Evolutionary conservation across 1,140 invertebrate genomes (phyloP), one percentile per base, ranked within the genome.

Genomic region (Trissolcus basalis): DNA sequence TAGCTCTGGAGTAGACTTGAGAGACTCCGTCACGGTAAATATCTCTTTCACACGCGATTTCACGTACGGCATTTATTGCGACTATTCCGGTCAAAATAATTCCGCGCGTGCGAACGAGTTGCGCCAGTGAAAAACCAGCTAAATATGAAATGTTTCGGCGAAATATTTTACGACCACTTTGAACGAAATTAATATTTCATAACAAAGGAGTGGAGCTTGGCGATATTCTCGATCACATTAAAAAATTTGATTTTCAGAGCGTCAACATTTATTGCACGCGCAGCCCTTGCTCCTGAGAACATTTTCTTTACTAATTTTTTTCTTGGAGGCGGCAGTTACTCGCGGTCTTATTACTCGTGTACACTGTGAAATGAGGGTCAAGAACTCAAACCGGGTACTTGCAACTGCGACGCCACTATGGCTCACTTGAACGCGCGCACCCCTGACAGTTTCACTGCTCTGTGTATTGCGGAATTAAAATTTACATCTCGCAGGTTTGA

Each of bases 221-320:
- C 58, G 19, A 35, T 55, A 54, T 44, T 54, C 45, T 39, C 39
- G 47, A 59, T 48, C 55, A 59, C 48, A 69, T 59, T 56, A 27
- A 27, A 27, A n/a, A 27, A 3, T 6, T 45, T 44, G 54, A 53
- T 10, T 14, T n/a, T n/a, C n/a, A n/a, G n/a, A n/a, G n/a, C n/a
- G 19, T 50, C 8, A 39, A 8, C 41, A 39, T 15, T 53, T 53
- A 45, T 69, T 51, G 64, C 59, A 60, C 51, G 58, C 49, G 43
- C 59, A 74, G 48, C 15, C 48, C 32, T 8, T 35, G 59, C 56
- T 58, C 51, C 19, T 16, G 41, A 43, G 72, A 27, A 69, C 64
- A 69, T 75, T 64, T 75, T 69, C 72, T 64, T 69, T 68, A 56
- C 63, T 49, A 55, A 74, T 67, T 74, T 67, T 56, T 76, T 65